Evolutionary conservation across 2,888 invertebrate genomes (phyloP).

Genomic region (Tethea ocularis): DNA sequence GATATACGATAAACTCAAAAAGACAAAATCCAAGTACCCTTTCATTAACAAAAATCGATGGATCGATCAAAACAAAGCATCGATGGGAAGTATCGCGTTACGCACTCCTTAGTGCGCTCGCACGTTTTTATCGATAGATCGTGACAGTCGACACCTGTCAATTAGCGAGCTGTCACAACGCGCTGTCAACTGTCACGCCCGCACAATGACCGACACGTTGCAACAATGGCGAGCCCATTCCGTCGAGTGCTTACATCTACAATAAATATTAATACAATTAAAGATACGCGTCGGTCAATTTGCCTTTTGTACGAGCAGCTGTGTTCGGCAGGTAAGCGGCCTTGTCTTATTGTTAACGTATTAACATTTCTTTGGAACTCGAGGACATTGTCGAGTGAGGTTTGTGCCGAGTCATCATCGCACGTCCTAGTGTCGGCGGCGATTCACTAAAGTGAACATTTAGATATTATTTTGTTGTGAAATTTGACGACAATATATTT

Average conservation of each 20-base stretch:
- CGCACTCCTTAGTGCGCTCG: conserved; percentile 18
- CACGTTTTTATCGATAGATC: conserved; percentile 23
- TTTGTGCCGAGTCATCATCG: conserved; percentile 14
- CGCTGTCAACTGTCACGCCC: conserved; percentile 29
- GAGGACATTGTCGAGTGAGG: conserved; percentile 5
- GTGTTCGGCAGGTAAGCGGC: conserved; percentile 42
- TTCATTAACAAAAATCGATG: conserved; percentile 31
- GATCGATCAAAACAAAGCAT: conserved; percentile 51
- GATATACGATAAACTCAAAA: conserved; percentile 7
- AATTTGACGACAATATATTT: conserved; percentile 38
- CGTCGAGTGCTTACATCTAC: conserved; percentile 1
- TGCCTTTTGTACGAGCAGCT: conserved; percentile 36
- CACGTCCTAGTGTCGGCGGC: conserved; percentile 16
- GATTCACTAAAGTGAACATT: conserved; percentile 14
- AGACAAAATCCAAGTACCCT: conserved; percentile 19
- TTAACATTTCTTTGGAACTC: conserved; percentile 7
- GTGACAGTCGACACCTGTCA: conserved; percentile 53
- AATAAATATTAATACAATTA: conserved; percentile 44
- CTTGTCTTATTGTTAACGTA: conserved; percentile 13
- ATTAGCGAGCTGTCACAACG: conserved; percentile 57
- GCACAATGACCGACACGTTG: conserved; percentile 33
- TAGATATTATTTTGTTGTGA: conserved; percentile 45
- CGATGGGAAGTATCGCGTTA: conserved; percentile 44
- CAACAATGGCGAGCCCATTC: conserved; percentile 10
- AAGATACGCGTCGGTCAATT: conserved; percentile 41